phyloP scores from a whole-genome alignment of 2,888 invertebrate species.

The Cephus runcator region DNA sequence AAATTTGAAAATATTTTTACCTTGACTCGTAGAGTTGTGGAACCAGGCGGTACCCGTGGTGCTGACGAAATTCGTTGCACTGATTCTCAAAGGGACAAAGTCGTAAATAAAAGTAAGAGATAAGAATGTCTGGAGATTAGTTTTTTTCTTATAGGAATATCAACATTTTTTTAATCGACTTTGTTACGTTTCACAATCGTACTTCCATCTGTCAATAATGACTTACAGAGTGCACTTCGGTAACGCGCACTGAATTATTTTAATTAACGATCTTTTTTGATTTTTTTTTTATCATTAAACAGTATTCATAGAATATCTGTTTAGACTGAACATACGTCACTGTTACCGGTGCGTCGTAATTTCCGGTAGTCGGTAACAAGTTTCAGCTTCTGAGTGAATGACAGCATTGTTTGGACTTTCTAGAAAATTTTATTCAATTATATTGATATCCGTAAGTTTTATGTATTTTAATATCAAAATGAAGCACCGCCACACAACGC shows the following conservation, averaged over 20 bases:
- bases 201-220: neutral
- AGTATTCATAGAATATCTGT: neutral
- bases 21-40: slow-evolving; percentile 27
- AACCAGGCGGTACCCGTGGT: slow-evolving; percentile 23
- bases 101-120: slow-evolving; percentile 9
- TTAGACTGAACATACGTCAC: neutral
- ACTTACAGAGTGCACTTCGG: neutral
- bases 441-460: neutral
- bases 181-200: neutral
- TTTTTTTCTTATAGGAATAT: neutral
- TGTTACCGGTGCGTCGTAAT: neutral
- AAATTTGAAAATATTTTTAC: slow-evolving; percentile 13
- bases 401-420: neutral
- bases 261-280: neutral
- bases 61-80: slow-evolving; percentile 30
- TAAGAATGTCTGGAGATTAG: slow-evolving; percentile 7
- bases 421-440: neutral
- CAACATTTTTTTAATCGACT: no score
- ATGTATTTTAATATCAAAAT: neutral
- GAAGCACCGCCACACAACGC: neutral
- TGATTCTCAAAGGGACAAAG: slow-evolving; percentile 6
- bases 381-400: neutral
- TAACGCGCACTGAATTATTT: neutral
- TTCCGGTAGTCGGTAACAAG: neutral
- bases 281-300: neutral